Conservation (phyloP, 2,888 invertebrate genomes). For the Fragum fragum region DNA sequence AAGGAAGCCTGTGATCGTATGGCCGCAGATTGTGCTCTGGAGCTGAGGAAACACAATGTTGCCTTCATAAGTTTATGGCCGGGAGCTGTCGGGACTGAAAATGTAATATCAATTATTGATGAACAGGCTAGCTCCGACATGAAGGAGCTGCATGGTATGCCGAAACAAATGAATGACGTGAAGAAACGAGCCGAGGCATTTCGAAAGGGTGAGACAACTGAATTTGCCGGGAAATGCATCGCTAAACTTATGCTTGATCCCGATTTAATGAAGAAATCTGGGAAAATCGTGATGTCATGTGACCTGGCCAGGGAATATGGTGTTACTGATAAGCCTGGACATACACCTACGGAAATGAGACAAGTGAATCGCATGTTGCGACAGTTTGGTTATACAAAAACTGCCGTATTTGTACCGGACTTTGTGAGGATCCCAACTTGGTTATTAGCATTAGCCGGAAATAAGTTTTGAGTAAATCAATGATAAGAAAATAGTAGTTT, state of each 20-base stretch:
- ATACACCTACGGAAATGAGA: constrained; percentile 42
- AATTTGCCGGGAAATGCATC: constrained; percentile 80
- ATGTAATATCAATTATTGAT: constrained; percentile 25
- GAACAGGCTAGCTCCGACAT: not conserved
- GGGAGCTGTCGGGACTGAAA: constrained; percentile 87
- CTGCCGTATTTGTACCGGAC: constrained; percentile 36
- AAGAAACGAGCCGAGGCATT: constrained; percentile 2
- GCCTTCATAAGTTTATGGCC: constrained; percentile 87
- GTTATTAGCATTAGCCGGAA: constrained; percentile 10
- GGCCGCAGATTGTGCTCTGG: constrained; percentile 87
- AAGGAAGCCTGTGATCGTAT: constrained; percentile 87
- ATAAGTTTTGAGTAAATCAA: constrained; percentile 5
- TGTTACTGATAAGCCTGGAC: constrained; percentile 86
- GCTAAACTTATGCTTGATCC: constrained; percentile 79
- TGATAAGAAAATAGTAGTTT: too few relatives aligned
- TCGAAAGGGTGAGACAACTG: constrained; percentile 56
- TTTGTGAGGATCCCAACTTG: constrained; percentile 54
- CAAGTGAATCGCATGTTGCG: constrained; percentile 36
- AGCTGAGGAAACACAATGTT: constrained; percentile 85
- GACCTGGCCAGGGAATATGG: constrained; percentile 86
- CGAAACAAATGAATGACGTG: not conserved
- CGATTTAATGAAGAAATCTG: constrained; percentile 84
- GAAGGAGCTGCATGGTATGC: not conserved
- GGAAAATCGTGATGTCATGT: constrained; percentile 83
- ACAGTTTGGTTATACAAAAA: constrained; percentile 30